A percentile compares a stretch with the other conserved stretches of the same genome.
Conservation (phyloP, 2,797 vertebrate genomes). For the Nyctibius grandis region DNA sequence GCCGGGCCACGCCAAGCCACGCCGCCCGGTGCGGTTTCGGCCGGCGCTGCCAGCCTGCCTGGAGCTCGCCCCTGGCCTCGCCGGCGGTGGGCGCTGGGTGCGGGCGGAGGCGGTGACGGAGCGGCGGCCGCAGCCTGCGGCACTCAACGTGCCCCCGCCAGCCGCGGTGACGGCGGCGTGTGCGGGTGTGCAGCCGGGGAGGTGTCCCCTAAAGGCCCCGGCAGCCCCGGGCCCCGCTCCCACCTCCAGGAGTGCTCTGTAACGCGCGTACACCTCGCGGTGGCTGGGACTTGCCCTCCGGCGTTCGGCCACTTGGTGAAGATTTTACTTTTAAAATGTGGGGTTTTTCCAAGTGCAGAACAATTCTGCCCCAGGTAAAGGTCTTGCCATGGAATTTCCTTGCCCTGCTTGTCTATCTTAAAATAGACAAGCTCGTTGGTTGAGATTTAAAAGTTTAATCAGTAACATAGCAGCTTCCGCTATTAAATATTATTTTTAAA, state of each 20-base stretch:
- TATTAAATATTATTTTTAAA: fast-evolving
- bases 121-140: not conserved
- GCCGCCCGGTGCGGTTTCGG: too few relatives aligned
- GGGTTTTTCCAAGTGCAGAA: fast-evolving
- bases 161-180: not conserved
- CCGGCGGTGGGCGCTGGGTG: not conserved
- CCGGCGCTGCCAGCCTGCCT: not conserved
- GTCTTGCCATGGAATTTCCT: not conserved
- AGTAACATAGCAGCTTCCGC: not conserved
- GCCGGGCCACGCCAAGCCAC: fast-evolving
- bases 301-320: fast-evolving
- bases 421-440: not conserved
- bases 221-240: not conserved
- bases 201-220: not conserved
- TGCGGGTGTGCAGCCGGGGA: not conserved
- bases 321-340: fast-evolving
- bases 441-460: not conserved
- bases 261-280: fast-evolving
- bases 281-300: too few relatives aligned
- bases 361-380: not conserved
- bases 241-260: fast-evolving
- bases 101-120: not conserved
- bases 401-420: too few relatives aligned
- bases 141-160: too few relatives aligned
- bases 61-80: too few relatives aligned